Base-by-base conservation (phyloP, 2,888 invertebrate genomes). In the Aplocera efformata region DNA sequence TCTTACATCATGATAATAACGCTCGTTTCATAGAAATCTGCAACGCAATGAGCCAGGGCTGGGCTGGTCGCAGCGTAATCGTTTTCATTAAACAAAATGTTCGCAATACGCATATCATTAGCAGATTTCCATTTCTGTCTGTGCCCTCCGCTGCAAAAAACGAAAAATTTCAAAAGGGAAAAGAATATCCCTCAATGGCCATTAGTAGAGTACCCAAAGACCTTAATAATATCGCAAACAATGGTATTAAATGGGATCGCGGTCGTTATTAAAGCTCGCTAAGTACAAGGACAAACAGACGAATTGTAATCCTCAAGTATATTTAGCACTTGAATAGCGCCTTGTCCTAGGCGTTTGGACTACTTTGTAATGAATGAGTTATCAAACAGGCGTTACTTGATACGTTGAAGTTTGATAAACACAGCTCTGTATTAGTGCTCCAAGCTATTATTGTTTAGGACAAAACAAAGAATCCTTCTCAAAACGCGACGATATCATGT, bases 171-270 rank as follows among this genome's bases (percentile, higher is more conserved):
- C 24, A 33, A 45, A 43, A 37, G 27, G 46, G 41, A 44, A 48
- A 42, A 42, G 46, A 46, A 50, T 41, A 50, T 48, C 46, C 48
- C 34, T 34, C 31, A 52, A 48, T 45, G 42, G 40, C 48, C 50
- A 55, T 57, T 50, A 58, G 46, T 44, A 25, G 30, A 44, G 35
- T 32, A 26, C 48, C 48, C 50, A 48, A 48, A 50, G 53, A 57
- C 53, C 55, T 53, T 56, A 54, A 52, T 50, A 54, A 54, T 51
- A 49, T 34, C 44, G 50, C 56, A 58, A 58, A 58, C 53, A 56
- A 38, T 33, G 44, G 53, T 45, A 53, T 58, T 53, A 48, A 48
- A 51, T 32, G 37, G 39, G 47, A 48, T 44, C 40, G n/a, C 32
- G 31, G 36, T 31, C 42, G 46, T 48, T 50, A 50, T 51, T 42